Evolutionary conservation across 1,140 invertebrate species (phyloP).

Genomic region (Philopotamus ludificatus): DNA sequence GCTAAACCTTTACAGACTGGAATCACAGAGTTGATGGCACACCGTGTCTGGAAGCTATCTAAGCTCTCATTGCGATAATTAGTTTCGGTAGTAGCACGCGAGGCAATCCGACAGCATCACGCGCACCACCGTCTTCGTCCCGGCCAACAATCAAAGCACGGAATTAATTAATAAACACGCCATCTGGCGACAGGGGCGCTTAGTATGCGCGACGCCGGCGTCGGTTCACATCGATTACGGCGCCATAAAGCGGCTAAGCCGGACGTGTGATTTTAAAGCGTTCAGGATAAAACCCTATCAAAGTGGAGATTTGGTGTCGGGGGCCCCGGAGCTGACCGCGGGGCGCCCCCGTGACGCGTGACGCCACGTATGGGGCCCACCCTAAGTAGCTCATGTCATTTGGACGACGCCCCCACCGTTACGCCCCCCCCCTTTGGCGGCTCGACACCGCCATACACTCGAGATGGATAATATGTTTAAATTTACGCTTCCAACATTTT

Average conservation of each 20-base stretch:
- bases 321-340: neutral
- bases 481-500: neutral
- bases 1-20: no score
- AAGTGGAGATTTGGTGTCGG: constrained; percentile 2
- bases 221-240: constrained; percentile 10
- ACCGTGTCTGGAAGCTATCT: no score
- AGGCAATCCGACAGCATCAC: no score
- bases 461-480: neutral
- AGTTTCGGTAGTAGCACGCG: no score
- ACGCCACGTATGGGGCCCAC: constrained; percentile 3
- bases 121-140: neutral
- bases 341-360: neutral
- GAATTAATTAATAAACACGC: constrained; percentile 7
- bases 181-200: neutral
- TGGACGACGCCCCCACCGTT: neutral
- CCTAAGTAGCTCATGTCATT: constrained; percentile 18
- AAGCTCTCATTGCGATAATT: no score
- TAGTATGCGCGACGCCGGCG: constrained; percentile 1
- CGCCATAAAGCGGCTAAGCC: constrained; percentile 13
- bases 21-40: no score
- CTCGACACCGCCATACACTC: neutral
- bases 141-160: neutral
- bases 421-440: neutral
- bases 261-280: constrained; percentile 23
- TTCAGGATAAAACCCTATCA: constrained; percentile 16